Conservation (phyloP, 2,797 vertebrate genomes). For the Sebastes oblongus region DNA sequence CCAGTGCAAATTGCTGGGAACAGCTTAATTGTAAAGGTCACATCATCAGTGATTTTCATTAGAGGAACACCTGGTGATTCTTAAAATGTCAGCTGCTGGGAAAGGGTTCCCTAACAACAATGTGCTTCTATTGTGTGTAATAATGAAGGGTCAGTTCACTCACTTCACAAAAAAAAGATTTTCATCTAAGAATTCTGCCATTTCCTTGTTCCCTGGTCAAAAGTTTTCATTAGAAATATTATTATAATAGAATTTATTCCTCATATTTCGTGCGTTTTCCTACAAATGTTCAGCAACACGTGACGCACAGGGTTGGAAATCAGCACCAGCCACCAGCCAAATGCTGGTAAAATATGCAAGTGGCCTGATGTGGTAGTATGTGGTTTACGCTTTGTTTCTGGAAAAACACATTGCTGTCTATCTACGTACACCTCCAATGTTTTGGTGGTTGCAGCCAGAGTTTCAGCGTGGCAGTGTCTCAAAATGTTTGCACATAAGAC, state of each 20-base stretch:
- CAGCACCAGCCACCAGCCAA: too few species aligned
- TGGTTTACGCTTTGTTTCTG: neutral
- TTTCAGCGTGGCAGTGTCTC: neutral
- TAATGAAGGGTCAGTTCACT: neutral
- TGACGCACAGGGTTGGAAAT: neutral
- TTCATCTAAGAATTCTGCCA: too few species aligned
- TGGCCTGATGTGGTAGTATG: neutral
- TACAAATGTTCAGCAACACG: too few species aligned
- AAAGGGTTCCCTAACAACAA: neutral
- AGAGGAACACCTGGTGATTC: conserved; percentile 5
- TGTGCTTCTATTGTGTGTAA: neutral
- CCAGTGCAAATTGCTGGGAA: conserved; percentile 26
- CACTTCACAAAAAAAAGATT: neutral
- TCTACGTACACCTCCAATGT: too few species aligned
- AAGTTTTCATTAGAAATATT: neutral
- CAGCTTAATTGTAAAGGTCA: conserved; percentile 54
- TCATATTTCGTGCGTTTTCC: too few species aligned
- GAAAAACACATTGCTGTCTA: neutral
- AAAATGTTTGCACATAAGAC: neutral
- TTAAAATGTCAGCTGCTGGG: conserved; percentile 40
- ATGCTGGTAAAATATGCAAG: too few species aligned
- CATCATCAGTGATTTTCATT: conserved; percentile 39
- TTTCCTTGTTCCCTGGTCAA: too few species aligned
- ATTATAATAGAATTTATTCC: too few species aligned
- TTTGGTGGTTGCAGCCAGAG: neutral